phyloP scores from a whole-genome alignment of 2,888 invertebrate genomes.

The Ectemnius continuus region DNA sequence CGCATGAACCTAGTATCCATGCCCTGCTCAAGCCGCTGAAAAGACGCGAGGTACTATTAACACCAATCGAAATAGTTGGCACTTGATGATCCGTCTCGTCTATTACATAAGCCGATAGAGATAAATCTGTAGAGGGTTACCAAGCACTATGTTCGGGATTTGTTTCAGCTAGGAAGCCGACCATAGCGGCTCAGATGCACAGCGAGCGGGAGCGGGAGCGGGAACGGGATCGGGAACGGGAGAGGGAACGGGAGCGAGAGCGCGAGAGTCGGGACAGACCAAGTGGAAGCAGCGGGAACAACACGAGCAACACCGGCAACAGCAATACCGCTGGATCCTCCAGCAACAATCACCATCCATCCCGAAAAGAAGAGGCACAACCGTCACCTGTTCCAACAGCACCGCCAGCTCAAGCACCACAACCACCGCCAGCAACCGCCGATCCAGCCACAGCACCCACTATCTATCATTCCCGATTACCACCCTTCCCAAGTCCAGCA shows the following conservation, averaged over 20 bases:
- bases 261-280: constrained; percentile 74
- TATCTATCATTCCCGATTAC: constrained; percentile 68
- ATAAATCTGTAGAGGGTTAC: constrained; percentile 72
- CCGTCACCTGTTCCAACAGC: constrained; percentile 63
- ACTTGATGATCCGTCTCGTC: neutral
- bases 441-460: constrained; percentile 50
- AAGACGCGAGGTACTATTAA: too few species aligned
- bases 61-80: neutral
- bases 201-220: constrained; percentile 79
- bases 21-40: neutral
- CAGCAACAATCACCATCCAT: constrained; percentile 61
- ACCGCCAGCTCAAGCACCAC: constrained; percentile 36
- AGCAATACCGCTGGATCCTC: constrained; percentile 35
- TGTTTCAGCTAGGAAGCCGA: constrained; percentile 83
- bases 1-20: constrained; percentile 25
- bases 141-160: constrained; percentile 78
- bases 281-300: constrained; percentile 55
- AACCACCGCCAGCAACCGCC: constrained; percentile 39
- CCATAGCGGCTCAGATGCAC: constrained; percentile 80
- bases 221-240: constrained; percentile 79
- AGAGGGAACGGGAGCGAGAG: constrained; percentile 79
- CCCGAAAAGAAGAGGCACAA: constrained; percentile 68
- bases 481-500: constrained; percentile 64
- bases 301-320: constrained; percentile 28
- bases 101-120: constrained; percentile 33